phyloP scores from a whole-genome alignment of 1,140 invertebrate species.

The Bombus picipes region DNA sequence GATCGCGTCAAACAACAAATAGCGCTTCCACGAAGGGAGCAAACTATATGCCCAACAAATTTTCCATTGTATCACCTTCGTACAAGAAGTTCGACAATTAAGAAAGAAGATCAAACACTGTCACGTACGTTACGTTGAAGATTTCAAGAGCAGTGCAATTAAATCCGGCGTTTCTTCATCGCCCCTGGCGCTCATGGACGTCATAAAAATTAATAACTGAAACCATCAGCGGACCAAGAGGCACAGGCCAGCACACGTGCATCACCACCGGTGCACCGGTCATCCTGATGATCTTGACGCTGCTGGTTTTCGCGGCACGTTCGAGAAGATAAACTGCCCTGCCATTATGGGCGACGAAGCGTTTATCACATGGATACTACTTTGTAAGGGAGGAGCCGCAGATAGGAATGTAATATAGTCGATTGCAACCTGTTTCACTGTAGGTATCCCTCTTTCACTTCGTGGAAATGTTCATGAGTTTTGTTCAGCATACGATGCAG shows the following conservation, averaged over 20 bases:
- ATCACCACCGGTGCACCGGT: not conserved
- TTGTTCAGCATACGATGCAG: not conserved
- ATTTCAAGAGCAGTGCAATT: not conserved
- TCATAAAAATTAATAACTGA: constrained; percentile 52
- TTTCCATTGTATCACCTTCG: not conserved
- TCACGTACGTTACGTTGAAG: not conserved
- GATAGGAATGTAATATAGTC: constrained; percentile 2
- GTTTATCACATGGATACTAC: constrained; percentile 10
- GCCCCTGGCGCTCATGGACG: not conserved
- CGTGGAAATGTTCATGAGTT: not conserved
- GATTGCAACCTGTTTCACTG: not conserved
- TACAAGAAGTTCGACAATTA: not conserved
- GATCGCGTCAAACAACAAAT: not conserved
- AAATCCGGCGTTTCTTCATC: constrained; percentile 7
- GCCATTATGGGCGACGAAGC: constrained; percentile 21
- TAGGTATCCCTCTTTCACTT: not conserved
- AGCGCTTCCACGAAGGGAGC: not conserved
- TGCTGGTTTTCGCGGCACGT: constrained; percentile 16
- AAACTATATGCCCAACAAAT: not conserved
- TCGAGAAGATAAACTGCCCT: constrained; percentile 29
- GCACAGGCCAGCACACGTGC: not conserved
- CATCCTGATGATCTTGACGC: constrained; percentile 3
- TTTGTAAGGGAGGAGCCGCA: constrained; percentile 2
- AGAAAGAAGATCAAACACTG: not conserved
- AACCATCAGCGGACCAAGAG: constrained; percentile 16